Evolutionary conservation across 2,113 vertebrate species (phyloP), one percentile per base, ranked within the genome.

Genomic region (Brachionichthys hirsutus): DNA sequence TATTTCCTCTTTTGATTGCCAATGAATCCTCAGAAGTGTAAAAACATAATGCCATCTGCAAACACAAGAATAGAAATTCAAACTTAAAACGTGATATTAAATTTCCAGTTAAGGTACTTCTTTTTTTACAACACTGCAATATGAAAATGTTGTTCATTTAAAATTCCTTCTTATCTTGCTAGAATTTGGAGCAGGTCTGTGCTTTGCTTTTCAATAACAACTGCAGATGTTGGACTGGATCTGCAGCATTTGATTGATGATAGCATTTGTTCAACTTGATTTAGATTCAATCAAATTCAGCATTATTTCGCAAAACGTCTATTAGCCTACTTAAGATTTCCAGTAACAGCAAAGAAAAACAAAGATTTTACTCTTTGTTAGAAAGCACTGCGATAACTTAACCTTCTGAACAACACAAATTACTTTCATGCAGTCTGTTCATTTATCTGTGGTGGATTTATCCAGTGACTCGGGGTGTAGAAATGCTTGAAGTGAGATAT

Each of bases 211-310:
- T 70, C 54, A 70, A 30, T 44, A 46, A 67, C 84, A 83, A 62
- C 80, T 84, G 70, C 67, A 61, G 42, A 42, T 34, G 51, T 50
- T 75, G 58, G 30, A 58, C 57, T 24, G 36, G 12, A 38, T 12
- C 36, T 38, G 36, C 8, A 30, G 24, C 8, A 30, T 38, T 66
- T 84, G 59, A 78, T 77, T 52, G 63, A 47, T 52, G 49, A 61
- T 76, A 69, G 70, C 85, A 85, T 82, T 79, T 87, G 83, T 65
- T 84, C 50, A 24, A 2, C 51, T 79, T 50, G 41, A 52, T 79
- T 80, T 62, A 15, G 43, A 36, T 64, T 64, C 62, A 67, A 75
- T 81, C 44, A 66, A 66, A 75, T 82, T 30, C 65, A 58, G 52
- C 54, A 71, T 44, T 51, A 49, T 73, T 85, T 82, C 56, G 70